Evolutionary conservation across 2,113 vertebrate genomes (phyloP), one percentile per base, ranked within the genome.

Genomic region (Toxostoma redivivum): DNA sequence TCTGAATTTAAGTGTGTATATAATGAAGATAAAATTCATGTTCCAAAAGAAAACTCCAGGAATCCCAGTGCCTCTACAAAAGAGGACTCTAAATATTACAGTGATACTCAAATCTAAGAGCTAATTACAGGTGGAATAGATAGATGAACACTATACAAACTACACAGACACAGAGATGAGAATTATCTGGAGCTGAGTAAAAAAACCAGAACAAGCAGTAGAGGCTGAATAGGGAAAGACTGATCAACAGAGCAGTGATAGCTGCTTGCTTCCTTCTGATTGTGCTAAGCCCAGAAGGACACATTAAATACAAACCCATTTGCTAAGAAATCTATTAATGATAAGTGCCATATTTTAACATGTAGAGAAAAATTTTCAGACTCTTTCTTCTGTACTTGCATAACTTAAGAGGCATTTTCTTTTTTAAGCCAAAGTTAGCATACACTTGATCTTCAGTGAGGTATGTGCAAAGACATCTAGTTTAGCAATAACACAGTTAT

Each of bases 401-500:
- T 73, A 73, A 80, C 78, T 86, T 71, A 81, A 81, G 84, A 92
- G 24, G 25, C 22, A 72, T 44, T 70, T 73, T 72, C 27, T 40
- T 66, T 92, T 89, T 91, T 58, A 86, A 89, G 86, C 38, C 58
- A 50, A 95, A 88, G 27, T 40, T 97, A 66, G 92, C 76, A 88
- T 80, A 74, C 53, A 84, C 66, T 89, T 90, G 53, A 61, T 82
- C 57, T 87, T 96, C 85, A 81, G 31, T 77, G 88, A 91, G 57
- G 51, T 95, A 86, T 78, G 69, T 87, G 70, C 74, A 61, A 94
- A 95, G 96, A 97, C 50, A 66, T 94, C 50, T 92, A 78, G 62
- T 73, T 94, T 79, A 96, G 90, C 90, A 96, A 69, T 70, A 97
- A 90, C 44, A 94, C 73, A 95, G 47, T 64, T 44, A 80, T 13